Base-by-base conservation (phyloP, 2,797 vertebrate genomes). In the Hephaestus fuliginosus region DNA sequence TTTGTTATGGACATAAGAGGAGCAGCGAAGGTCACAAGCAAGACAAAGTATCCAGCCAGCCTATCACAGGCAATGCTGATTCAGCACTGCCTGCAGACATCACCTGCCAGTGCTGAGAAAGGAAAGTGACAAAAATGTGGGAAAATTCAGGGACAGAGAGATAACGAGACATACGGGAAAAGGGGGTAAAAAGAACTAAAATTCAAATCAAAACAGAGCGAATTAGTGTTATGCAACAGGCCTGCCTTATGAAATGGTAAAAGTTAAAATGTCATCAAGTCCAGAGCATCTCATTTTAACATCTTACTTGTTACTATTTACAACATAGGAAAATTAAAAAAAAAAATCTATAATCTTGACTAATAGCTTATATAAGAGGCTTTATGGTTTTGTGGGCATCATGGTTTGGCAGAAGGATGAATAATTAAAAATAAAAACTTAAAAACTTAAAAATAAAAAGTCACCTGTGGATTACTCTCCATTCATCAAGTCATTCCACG, bases 1-100 rank as follows among this genome's bases (percentile, higher is more conserved):
- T 94, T 93, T 93, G 90, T 94, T 91, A 90, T 90, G 90, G 90
- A 88, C 80, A 90, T 83, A 79, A 91, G 81, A 90, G 76, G 74
- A 91, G 75, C 75, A 51, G 75, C 74, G 81, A 92, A 93, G 94
- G 92, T 95, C 91, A 90, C 70, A 36, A 69, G 76, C 67, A 84
- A 89, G 89, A 91, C 89, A 86, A 88, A 89, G 82, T 86, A 85
- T 84, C 78, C 74, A 53, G 80, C 82, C 63, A 46, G 80, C 75
- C 83, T 82, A 85, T 82, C 76, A 82, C 62, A 82, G 82, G 46
- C 70, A 64, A 61, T 56, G 86, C 91, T 93, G 93, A 93, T 49
- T 93, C 91, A 92, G 89, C 85, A 76, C 62, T 90, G 80, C 83
- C 33, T 74, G 74, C 18, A 86, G 52, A 76, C 82, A 75, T 85